Conservation (phyloP, 2,797 vertebrate genomes). For the Enteromius thamalakanensis region DNA sequence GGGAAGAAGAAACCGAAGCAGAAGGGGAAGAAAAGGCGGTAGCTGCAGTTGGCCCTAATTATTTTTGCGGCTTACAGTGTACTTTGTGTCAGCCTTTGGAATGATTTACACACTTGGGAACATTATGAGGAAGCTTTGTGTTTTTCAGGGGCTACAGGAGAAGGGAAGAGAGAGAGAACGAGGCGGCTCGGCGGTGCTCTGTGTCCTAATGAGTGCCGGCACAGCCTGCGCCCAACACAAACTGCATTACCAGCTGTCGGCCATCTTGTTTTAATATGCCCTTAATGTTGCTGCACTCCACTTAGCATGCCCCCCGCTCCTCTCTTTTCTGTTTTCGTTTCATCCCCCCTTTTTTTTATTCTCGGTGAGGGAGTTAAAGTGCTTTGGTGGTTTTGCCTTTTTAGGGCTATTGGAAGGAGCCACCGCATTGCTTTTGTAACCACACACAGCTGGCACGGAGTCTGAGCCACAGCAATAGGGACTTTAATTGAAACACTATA, state of each 20-base stretch:
- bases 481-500: slow-evolving; percentile 59
- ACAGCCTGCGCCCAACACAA: slow-evolving; percentile 45
- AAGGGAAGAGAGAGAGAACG: slow-evolving; percentile 22
- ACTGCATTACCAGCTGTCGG: slow-evolving; percentile 57
- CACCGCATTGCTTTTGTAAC: slow-evolving; percentile 49
- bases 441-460: slow-evolving; percentile 53
- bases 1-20: slow-evolving; percentile 39
- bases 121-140: slow-evolving; percentile 54
- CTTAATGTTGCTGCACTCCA: slow-evolving; percentile 55
- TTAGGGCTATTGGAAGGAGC: slow-evolving; percentile 50
- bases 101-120: slow-evolving; percentile 59
- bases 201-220: slow-evolving; percentile 46
- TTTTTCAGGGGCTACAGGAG: slow-evolving; percentile 46
- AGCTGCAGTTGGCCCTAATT: slow-evolving; percentile 54
- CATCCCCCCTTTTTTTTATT: slow-evolving; percentile 34
- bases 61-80: slow-evolving; percentile 59
- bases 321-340: slow-evolving; percentile 47
- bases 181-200: slow-evolving; percentile 7
- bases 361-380: slow-evolving; percentile 40
- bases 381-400: slow-evolving; percentile 46
- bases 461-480: slow-evolving; percentile 47
- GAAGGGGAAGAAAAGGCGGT: slow-evolving; percentile 47
- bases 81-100: slow-evolving; percentile 54
- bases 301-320: slow-evolving; percentile 27
- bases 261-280: slow-evolving; percentile 59